phyloP scores from a whole-genome alignment of 2,113 vertebrate genomes.

The Varanus komodoensis region DNA sequence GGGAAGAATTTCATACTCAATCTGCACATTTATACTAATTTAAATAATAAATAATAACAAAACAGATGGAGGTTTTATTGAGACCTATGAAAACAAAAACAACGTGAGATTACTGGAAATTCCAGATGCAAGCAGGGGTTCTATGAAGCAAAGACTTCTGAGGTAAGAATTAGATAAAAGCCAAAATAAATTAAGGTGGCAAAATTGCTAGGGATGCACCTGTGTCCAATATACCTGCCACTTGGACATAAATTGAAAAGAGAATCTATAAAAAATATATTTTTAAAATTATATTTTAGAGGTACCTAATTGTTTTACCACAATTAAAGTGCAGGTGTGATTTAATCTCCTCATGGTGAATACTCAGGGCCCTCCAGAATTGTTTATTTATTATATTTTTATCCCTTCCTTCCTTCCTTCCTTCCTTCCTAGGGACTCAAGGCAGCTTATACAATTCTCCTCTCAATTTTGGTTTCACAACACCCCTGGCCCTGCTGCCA shows the following conservation, averaged over 20 bases:
- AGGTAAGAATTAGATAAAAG: conserved; percentile 46
- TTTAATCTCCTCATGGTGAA: too few species aligned
- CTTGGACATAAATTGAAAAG: conserved; percentile 20
- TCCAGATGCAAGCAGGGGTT: conserved; percentile 44
- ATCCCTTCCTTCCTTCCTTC: too few species aligned
- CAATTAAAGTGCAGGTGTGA: neutral
- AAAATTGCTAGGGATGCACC: neutral
- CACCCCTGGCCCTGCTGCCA: too few species aligned
- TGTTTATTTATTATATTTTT: too few species aligned
- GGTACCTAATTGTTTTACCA: accelerated
- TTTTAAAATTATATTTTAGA: neutral
- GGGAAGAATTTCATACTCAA: conserved; percentile 70
- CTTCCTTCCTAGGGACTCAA: too few species aligned
- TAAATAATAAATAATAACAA: conserved; percentile 58
- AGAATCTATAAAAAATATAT: neutral
- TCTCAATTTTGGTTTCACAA: too few species aligned
- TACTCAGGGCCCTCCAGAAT: too few species aligned
- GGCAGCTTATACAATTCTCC: too few species aligned
- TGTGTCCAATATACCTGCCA: conserved; percentile 16
- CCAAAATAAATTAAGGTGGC: conserved; percentile 37
- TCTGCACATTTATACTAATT: conserved; percentile 75
- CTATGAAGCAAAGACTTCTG: conserved; percentile 33
- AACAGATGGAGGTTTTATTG: conserved; percentile 73
- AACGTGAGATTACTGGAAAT: conserved; percentile 60
- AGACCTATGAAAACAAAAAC: conserved; percentile 61